Base-by-base conservation (phyloP, 1,140 invertebrate genomes). In the Drosophila nigromelanica region DNA sequence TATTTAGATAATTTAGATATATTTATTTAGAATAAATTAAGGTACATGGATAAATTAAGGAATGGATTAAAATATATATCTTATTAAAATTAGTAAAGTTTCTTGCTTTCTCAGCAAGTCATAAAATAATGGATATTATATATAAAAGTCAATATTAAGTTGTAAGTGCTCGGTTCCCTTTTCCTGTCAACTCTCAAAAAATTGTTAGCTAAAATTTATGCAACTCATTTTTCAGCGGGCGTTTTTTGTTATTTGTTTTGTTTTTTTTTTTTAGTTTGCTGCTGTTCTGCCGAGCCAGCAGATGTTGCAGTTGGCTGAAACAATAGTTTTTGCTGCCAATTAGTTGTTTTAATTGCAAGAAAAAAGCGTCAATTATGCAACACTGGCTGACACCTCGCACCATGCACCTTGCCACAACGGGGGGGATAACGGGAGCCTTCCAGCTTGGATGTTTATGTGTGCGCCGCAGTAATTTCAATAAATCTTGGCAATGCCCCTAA, bases 291-390 rank as follows among this genome's bases (percentile, higher is more conserved):
- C 39, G 37, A 30, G 48, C 35, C 6, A 52, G 48, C 80, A 83
- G 64, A 68, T 80, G 80, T 60, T 78, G 48, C 64, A 50, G 54
- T 43, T 70, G 64, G 55, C 45, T 40, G 12, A 3, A 67, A 70
- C 71, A 82, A 82, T 87, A 89, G 82, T 89, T 87, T 89, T 86
- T 87, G 82, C 68, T 73, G 68, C 76, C 82, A 86, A 86, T 86
- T 86, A 87, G 81, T 87, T 87, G 83, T 89, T 76, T 72, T 82
- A 87, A 89, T 82, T 76, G 78, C 70, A 71, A 62, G 81, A 87
- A 73, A 67, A 47, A 37, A 86, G 48, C 77, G 76, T 68, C 80
- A 83, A 81, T 81, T 81, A 81, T 81, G 78, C 78, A 78, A 82
- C 64, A 62, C 63, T 39, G 48, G 62, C 71, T 60, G 73, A 75